These are phyloP conservation scores for Australoheros facetus DNA, from an alignment of 2,797 vertebrate genomes.

Conservation along the genomic window DNA sequence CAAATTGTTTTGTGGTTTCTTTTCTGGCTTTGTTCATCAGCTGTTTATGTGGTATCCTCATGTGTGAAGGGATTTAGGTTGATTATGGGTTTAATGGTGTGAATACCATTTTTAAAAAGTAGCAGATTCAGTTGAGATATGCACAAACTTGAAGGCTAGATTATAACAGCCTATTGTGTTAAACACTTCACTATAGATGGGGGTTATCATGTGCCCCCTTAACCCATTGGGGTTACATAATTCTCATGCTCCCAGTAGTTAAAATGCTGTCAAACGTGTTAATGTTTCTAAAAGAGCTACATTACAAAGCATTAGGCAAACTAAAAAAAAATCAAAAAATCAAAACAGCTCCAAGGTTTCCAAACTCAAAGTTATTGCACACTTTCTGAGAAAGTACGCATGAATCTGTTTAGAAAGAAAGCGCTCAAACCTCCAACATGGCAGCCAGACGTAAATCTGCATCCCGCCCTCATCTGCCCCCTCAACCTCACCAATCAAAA, in stretches of 20 bases:
- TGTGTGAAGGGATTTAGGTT: neutral
- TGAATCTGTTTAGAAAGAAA: conserved; percentile 16
- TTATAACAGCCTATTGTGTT: neutral
- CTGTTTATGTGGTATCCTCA: neutral
- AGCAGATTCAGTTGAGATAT: neutral
- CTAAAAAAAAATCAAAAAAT: neutral
- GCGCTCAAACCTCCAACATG: conserved; percentile 51
- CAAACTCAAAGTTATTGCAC: neutral
- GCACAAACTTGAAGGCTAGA: neutral
- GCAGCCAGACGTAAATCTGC: conserved; percentile 49
- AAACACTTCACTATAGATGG: neutral
- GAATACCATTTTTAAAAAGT: neutral
- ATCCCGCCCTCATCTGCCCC: conserved; percentile 73
- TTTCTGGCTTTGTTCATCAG: neutral
- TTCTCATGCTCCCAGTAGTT: neutral
- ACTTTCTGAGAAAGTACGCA: neutral
- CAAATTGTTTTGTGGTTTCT: neutral
- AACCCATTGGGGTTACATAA: neutral
- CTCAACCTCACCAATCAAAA: conserved; percentile 78
- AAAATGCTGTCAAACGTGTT: neutral
- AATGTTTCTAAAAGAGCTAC: neutral
- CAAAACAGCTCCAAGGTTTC: neutral
- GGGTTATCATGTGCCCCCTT: neutral
- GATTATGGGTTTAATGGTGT: neutral
- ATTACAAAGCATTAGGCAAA: neutral